A percentile compares a stretch with the other conserved stretches of the same genome.
phyloP scores from a whole-genome alignment of 2,888 invertebrate genomes.

The Petrophora chlorosata region DNA sequence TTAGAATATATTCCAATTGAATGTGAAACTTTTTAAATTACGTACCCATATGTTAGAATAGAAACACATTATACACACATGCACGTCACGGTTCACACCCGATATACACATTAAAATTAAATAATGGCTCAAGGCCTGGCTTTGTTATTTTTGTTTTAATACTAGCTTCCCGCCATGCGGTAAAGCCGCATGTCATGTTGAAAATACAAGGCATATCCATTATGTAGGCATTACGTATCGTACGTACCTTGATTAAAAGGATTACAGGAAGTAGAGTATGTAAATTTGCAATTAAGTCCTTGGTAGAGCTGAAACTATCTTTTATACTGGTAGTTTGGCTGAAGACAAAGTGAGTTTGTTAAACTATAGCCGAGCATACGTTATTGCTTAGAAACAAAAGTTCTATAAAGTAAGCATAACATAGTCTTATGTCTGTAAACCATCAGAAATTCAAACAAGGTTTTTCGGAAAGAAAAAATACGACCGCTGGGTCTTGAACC shows the following conservation, averaged over 20 bases:
- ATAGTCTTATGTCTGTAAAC: too few relatives aligned
- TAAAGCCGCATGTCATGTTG: slow-evolving; percentile 11
- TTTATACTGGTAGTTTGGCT: too few relatives aligned
- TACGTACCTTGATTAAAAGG: slow-evolving; percentile 5
- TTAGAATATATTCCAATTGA: too few relatives aligned
- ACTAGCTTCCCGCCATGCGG: slow-evolving; percentile 22
- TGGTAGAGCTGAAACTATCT: background rate
- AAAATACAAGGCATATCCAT: slow-evolving; percentile 24
- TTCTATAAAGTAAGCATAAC: too few relatives aligned
- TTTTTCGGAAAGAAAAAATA: too few relatives aligned
- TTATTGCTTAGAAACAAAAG: too few relatives aligned
- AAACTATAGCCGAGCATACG: too few relatives aligned
- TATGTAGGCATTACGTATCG: slow-evolving; percentile 20
- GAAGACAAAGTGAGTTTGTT: too few relatives aligned
- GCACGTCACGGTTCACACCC: slow-evolving; percentile 50
- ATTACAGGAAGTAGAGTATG: too few relatives aligned
- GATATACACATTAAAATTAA: slow-evolving; percentile 75
- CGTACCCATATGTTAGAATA: slow-evolving; percentile 22
- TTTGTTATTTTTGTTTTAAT: slow-evolving; percentile 69
- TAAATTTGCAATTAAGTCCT: too few relatives aligned
- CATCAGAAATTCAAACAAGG: too few relatives aligned
- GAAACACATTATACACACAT: slow-evolving; percentile 39
- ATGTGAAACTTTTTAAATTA: background rate
- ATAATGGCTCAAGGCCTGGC: slow-evolving; percentile 74
- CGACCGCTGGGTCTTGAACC: too few relatives aligned